Evolutionary conservation across 2,113 vertebrate genomes (phyloP).

Genomic region (Chamaea fasciata): DNA sequence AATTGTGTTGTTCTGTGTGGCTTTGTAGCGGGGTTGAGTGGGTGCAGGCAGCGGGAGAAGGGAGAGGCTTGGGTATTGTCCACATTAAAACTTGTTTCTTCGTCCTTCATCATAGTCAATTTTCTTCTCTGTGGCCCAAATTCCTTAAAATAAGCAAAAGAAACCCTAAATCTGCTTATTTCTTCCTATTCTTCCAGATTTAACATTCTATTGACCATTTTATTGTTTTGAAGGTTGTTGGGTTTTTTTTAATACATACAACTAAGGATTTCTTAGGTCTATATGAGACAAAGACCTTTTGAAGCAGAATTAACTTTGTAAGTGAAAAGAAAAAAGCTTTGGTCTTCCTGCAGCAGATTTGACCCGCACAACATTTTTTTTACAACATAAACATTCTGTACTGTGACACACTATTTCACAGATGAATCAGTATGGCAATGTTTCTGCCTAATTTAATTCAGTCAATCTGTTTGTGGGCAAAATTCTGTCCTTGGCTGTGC

Average conservation of each 20-base stretch:
- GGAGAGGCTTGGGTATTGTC: conserved; percentile 1
- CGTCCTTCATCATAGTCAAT: conserved; percentile 59
- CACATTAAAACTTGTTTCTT: conserved; percentile 40
- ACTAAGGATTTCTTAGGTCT: neutral
- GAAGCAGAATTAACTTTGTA: neutral
- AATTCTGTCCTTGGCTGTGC: neutral
- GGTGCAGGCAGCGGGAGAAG: conserved; percentile 66
- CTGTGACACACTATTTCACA: neutral
- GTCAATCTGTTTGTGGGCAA: neutral
- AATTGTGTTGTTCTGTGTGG: conserved; percentile 55
- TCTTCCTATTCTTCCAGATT: neutral
- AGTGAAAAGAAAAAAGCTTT: neutral
- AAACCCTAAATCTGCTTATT: neutral
- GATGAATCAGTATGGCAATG: neutral
- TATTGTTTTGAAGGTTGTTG: neutral
- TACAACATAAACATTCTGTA: neutral
- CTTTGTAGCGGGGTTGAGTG: conserved; percentile 55
- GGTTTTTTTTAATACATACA: neutral
- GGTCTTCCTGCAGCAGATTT: neutral
- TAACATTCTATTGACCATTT: neutral
- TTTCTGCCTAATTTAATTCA: conserved; percentile 4
- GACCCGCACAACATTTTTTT: neutral
- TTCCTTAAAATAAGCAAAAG: conserved; percentile 60
- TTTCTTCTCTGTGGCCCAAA: conserved; percentile 47
- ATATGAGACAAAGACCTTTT: neutral